Conservation (phyloP, 1,140 invertebrate species). For the Pollicipes pollicipes region DNA sequence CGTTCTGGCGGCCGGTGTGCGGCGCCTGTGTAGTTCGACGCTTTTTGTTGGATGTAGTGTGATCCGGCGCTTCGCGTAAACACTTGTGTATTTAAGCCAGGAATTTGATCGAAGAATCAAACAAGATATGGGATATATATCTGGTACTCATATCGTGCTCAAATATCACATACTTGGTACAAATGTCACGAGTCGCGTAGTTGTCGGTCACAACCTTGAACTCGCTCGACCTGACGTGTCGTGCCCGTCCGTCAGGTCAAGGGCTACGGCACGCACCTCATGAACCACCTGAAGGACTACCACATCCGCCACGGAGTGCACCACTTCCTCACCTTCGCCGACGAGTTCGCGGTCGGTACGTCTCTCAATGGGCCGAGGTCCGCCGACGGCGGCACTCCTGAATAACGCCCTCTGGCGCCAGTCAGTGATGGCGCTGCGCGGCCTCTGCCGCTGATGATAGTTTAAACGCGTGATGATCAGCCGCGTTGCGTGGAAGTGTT, state of each 20-base stretch:
- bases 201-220: no score
- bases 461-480: no score
- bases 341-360: constrained; percentile 83
- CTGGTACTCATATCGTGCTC: not conserved
- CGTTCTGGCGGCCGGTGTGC: not conserved
- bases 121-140: no score
- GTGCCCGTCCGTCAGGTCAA: constrained; percentile 32
- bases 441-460: no score
- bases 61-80: no score
- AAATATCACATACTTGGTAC: not conserved
- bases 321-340: constrained; percentile 93
- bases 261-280: constrained; percentile 95
- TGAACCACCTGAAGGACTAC: constrained; percentile 99
- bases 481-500: no score
- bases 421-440: no score
- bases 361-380: not conserved
- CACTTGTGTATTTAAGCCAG: no score
- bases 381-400: not conserved
- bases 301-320: constrained; percentile 79
- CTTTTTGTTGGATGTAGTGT: no score
- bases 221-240: not conserved
- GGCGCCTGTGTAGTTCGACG: no score
- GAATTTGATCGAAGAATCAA: no score
- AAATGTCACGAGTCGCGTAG: no score
- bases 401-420: not conserved